A percentile compares a stretch with the other conserved stretches of the same genome.
These are phyloP conservation scores for Spisula solida DNA, from an alignment of 2,888 invertebrate genomes.

Conservation along the genomic window DNA sequence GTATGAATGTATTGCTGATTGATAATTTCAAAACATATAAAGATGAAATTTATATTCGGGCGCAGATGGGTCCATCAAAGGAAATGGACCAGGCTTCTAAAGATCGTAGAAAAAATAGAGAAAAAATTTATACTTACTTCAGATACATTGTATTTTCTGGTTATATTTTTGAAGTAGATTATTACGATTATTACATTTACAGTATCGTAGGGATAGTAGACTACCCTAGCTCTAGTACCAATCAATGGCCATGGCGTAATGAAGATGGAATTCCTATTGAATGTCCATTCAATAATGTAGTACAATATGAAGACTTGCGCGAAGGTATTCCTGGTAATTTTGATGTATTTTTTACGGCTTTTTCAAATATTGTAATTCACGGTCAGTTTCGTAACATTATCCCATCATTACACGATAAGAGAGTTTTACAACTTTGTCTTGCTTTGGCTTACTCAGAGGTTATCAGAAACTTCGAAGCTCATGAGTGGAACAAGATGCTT, in stretches of 20 bases:
- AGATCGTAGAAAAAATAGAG: background rate
- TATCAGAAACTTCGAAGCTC: background rate
- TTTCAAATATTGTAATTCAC: background rate
- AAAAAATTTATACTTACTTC: background rate
- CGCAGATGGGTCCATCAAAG: background rate
- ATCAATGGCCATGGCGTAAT: background rate
- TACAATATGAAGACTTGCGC: background rate
- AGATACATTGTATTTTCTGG: background rate
- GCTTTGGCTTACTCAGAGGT: background rate
- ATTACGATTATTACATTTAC: background rate
- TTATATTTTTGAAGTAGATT: background rate
- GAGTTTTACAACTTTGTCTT: background rate
- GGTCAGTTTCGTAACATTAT: background rate
- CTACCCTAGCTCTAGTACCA: background rate
- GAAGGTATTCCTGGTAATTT: background rate
- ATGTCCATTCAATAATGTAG: background rate
- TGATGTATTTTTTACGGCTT: background rate
- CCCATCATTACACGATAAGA: background rate
- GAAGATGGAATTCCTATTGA: background rate
- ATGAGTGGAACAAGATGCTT: background rate
- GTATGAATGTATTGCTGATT: background rate
- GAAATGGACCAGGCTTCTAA: background rate
- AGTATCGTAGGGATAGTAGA: background rate
- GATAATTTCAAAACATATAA: background rate
- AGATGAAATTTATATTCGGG: background rate